Percentiles rank a stretch among this genome's conserved stretches.
These are phyloP conservation scores for Papilio polytes DNA, from an alignment of 1,140 invertebrate species.

Conservation along the genomic window DNA sequence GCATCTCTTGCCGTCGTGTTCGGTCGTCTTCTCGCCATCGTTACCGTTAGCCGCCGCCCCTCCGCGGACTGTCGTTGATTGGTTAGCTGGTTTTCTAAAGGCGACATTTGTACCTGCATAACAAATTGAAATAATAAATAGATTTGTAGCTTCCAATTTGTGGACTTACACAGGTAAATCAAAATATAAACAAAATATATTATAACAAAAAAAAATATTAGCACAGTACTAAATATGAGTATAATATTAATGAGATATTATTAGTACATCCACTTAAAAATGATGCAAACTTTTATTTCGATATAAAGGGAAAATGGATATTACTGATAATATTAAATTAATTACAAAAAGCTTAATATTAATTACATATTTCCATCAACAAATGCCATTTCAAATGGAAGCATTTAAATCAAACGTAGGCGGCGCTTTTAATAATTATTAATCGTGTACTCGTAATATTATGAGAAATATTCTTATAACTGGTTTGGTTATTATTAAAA, in stretches of 20 bases:
- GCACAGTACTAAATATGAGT: too few relatives aligned
- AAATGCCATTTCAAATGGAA: not conserved
- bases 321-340: conserved; percentile 1
- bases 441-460: not conserved
- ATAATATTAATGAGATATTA: too few relatives aligned
- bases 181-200: too few relatives aligned
- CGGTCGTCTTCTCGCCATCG: conserved; percentile 91
- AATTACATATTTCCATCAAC: conserved; percentile 1
- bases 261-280: too few relatives aligned
- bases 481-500: not conserved
- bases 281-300: too few relatives aligned
- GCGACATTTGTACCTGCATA: conserved; percentile 92
- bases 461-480: not conserved
- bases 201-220: too few relatives aligned
- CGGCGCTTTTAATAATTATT: not conserved
- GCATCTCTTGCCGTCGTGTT: conserved; percentile 94
- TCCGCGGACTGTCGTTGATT: conserved; percentile 93
- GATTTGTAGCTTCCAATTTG: not conserved
- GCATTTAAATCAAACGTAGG: not conserved
- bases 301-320: not conserved
- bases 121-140: conserved; percentile 18
- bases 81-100: conserved; percentile 93
- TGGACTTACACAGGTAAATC: too few relatives aligned
- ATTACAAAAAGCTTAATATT: not conserved
- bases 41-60: conserved; percentile 93